phyloP scores from a whole-genome alignment of 2,888 invertebrate genomes.

The Pristionchus maxplancki region DNA sequence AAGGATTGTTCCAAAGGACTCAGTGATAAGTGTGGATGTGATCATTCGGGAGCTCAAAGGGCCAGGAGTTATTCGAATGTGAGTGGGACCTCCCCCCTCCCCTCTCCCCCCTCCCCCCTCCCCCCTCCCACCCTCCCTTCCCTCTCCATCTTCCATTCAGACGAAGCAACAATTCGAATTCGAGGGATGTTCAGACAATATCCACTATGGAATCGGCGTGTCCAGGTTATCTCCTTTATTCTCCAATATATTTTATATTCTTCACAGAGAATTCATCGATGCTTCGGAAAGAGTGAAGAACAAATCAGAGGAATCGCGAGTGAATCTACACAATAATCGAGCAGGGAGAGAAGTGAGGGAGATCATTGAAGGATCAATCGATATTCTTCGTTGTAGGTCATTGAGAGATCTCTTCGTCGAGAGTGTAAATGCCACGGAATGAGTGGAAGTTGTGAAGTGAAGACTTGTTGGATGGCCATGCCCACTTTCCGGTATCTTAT shows the following conservation, averaged over 20 bases:
- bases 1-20: slow-evolving; percentile 79
- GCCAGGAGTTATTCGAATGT: not conserved
- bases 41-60: slow-evolving; percentile 62
- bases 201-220: slow-evolving; percentile 77
- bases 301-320: slow-evolving; percentile 78
- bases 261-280: slow-evolving; percentile 78
- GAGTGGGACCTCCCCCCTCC: slow-evolving; percentile 13
- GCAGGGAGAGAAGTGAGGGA: slow-evolving; percentile 63
- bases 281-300: slow-evolving; percentile 77
- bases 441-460: slow-evolving; percentile 74
- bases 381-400: slow-evolving; percentile 73
- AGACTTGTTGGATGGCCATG: slow-evolving; percentile 83
- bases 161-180: slow-evolving; percentile 68
- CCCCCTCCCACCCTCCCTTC: not conserved
- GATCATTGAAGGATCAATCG: not conserved
- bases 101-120: not conserved
- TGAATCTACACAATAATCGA: slow-evolving; percentile 69
- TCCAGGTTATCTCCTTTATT: slow-evolving; percentile 25
- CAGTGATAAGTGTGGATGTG: slow-evolving; percentile 80
- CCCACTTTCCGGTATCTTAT: slow-evolving; percentile 80
- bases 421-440: slow-evolving; percentile 76
- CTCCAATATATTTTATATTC: no score
- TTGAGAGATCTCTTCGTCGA: slow-evolving; percentile 78
- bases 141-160: not conserved
- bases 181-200: slow-evolving; percentile 78